Conservation (phyloP, 2,113 vertebrate species). For the Colaptes auratus region DNA sequence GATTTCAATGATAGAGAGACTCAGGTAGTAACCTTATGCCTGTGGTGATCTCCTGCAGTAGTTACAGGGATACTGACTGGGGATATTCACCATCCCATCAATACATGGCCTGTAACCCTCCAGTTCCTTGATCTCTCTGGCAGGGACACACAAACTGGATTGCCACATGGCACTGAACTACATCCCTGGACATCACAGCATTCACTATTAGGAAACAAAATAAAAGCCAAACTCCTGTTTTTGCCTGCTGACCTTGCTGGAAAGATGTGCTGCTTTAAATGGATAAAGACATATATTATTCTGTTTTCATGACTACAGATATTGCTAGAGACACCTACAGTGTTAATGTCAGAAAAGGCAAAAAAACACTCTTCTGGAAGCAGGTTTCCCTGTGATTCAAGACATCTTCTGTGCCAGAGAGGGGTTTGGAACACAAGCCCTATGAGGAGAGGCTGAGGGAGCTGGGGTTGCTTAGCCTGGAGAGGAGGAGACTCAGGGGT, state of each 20-base stretch:
- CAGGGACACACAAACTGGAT: neutral
- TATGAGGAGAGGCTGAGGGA: too few relatives aligned
- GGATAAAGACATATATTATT: neutral
- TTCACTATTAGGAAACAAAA: neutral
- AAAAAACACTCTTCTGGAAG: neutral
- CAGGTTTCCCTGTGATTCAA: neutral
- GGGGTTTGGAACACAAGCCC: too few relatives aligned
- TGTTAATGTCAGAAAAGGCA: neutral
- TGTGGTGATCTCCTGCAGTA: neutral
- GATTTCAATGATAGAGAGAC: neutral
- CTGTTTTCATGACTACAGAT: neutral
- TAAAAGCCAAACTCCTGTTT: neutral
- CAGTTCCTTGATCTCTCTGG: neutral
- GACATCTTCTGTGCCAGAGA: neutral
- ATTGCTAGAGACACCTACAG: neutral
- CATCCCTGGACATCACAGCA: rapidly evolving
- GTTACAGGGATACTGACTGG: neutral
- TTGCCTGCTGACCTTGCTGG: neutral
- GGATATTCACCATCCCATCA: neutral
- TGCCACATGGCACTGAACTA: neutral
- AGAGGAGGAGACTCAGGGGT: too few relatives aligned
- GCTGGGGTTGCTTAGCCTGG: too few relatives aligned
- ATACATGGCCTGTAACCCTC: neutral
- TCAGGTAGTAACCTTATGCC: neutral
- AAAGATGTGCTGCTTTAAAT: neutral